These are phyloP conservation scores for Liolophura sinensis DNA, from an alignment of 1,140 invertebrate genomes.

Conservation along the genomic window DNA sequence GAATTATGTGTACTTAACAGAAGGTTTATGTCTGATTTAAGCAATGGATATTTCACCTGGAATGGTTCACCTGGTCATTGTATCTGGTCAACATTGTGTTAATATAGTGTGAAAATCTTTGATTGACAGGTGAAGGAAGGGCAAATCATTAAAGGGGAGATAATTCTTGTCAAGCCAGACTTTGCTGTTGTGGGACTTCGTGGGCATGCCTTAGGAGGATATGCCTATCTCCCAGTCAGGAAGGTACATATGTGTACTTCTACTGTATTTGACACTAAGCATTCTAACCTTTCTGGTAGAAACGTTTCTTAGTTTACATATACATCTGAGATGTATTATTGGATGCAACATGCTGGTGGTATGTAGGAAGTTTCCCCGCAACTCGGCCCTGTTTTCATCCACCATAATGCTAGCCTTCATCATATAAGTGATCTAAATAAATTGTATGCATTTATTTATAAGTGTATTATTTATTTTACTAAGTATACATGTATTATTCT, in stretches of 20 bases:
- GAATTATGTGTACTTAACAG: too few species aligned
- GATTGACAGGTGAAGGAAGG: conserved; percentile 24
- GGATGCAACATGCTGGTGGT: too few species aligned
- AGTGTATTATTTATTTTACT: neutral
- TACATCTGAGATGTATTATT: too few species aligned
- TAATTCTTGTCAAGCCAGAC: conserved; percentile 36
- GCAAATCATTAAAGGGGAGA: conserved; percentile 31
- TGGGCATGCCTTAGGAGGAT: conserved; percentile 31
- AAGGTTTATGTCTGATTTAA: neutral
- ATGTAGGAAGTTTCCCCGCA: too few species aligned
- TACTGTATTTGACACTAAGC: neutral
- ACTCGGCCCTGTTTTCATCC: too few species aligned
- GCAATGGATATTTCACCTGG: conserved; percentile 1
- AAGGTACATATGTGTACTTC: conserved; percentile 25
- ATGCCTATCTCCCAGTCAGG: conserved; percentile 42
- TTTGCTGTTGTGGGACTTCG: conserved; percentile 40
- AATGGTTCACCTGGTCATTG: too few species aligned
- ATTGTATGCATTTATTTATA: neutral
- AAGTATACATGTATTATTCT: too few species aligned
- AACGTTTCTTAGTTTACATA: neutral
- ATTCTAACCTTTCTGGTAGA: neutral
- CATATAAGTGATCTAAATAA: too few species aligned
- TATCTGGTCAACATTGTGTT: too few species aligned
- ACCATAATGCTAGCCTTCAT: too few species aligned
- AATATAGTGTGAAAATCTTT: conserved; percentile 15